phyloP scores from a whole-genome alignment of 2,888 invertebrate genomes.

The Invenusta paracnida region DNA sequence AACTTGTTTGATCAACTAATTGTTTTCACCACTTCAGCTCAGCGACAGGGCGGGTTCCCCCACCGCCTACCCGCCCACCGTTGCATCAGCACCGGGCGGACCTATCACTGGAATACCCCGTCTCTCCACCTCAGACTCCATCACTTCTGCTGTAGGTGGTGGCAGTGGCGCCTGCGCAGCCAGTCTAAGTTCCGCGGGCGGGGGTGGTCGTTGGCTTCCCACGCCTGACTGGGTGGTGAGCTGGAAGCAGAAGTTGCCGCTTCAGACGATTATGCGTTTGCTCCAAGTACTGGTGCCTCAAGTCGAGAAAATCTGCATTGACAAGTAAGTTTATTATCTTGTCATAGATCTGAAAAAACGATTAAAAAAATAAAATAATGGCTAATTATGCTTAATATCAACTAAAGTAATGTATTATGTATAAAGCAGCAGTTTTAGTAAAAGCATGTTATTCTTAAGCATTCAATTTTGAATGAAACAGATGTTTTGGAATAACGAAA shows the following conservation, averaged over 20 bases:
- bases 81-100: background rate
- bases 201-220: constrained; percentile 72
- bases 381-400: too few species aligned
- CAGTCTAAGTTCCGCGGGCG: too few species aligned
- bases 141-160: background rate
- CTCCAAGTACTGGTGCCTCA: constrained; percentile 97
- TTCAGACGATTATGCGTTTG: constrained; percentile 97
- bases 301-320: constrained; percentile 99
- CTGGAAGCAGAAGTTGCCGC: constrained; percentile 91
- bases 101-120: background rate
- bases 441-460: too few species aligned
- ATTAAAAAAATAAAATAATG: too few species aligned
- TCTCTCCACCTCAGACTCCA: background rate
- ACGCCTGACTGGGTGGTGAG: constrained; percentile 80
- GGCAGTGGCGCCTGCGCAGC: background rate
- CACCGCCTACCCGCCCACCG: background rate
- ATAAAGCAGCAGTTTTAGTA: too few species aligned
- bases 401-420: too few species aligned
- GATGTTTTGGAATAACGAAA: too few species aligned
- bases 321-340: constrained; percentile 71
- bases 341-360: too few species aligned
- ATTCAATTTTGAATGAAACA: too few species aligned
- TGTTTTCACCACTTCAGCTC: too few species aligned
- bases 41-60: background rate
- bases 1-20: too few species aligned